Conservation (phyloP, 2,113 vertebrate species). For the Sigmodon hispidus region DNA sequence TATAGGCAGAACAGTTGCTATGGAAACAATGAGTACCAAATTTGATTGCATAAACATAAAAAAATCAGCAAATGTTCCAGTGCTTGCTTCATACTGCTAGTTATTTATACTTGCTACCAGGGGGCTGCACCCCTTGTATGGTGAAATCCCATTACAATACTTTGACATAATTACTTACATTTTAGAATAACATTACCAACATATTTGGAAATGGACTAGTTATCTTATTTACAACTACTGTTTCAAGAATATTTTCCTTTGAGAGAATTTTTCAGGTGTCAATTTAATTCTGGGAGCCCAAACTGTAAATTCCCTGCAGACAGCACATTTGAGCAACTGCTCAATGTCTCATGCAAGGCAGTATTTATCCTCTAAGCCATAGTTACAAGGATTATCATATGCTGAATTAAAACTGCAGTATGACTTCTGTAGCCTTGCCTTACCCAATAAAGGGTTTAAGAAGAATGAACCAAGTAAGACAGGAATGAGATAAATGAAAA, state of each 20-base stretch:
- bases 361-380: neutral
- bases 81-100: conserved; percentile 16
- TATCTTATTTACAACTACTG: conserved; percentile 51
- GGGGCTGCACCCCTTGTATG: conserved; percentile 14
- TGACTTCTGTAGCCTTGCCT: neutral
- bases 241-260: conserved; percentile 46
- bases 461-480: conserved; percentile 20
- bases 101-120: conserved; percentile 32
- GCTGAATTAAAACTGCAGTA: neutral
- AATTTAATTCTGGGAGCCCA: conserved; percentile 26
- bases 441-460: conserved; percentile 18
- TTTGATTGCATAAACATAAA: conserved; percentile 70
- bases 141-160: conserved; percentile 38
- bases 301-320: conserved; percentile 41
- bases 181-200: conserved; percentile 33
- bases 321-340: conserved; percentile 27
- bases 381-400: neutral
- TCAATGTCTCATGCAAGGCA: neutral
- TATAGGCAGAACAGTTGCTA: conserved; percentile 67
- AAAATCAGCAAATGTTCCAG: conserved; percentile 70
- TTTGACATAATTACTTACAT: conserved; percentile 51
- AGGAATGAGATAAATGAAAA: conserved; percentile 32
- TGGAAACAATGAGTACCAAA: conserved; percentile 66
- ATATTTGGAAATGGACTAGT: conserved; percentile 48
- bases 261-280: conserved; percentile 30